Evolutionary conservation across 2,888 invertebrate species (phyloP), one percentile per base, ranked within the genome.

Genomic region (Choreutis nemorana): DNA sequence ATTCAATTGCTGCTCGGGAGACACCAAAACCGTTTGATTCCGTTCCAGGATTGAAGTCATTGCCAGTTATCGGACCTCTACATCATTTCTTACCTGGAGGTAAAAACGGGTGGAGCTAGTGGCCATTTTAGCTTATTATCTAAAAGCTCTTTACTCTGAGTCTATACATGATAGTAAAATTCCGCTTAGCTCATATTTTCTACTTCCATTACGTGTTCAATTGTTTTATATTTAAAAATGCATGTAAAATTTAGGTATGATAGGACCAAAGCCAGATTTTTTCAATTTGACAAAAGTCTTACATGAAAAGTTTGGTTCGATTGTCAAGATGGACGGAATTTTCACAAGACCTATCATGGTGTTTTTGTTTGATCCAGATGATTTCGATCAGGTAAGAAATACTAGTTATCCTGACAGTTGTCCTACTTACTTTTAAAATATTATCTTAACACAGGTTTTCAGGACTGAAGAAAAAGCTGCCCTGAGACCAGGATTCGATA

Each of bases 391-490:
- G 55, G 65, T 66, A 49, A 18, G 12, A 23, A n/a, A n/a, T n/a
- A n/a, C n/a, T n/a, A n/a, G n/a, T n/a, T n/a, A n/a, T n/a, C n/a
- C n/a, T n/a, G n/a, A n/a, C n/a, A n/a, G n/a, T n/a, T n/a, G n/a
- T 18, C 8, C 18, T 18, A 8, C 18, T 18, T 18, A 6, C 18
- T 5, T 18, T 18, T 18, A 18, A 6, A 6, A 18, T 18, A 6
- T 18, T 5, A 6, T 28, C 15, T 22, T 21, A 7, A 67, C 55
- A 34, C 43, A 75, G 77, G 59, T 77, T 15, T 78, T 60, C 40
- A 56, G 70, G 43, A 55, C 62, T n/a, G 75, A 80, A 42, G 78
- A 78, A 30, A 34, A 41, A 4, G 61, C 58, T 29, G 77, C 79
- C 2, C 41, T 57, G 4, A 50, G 80, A n/a, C 68, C 67, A 3